A percentile compares a stretch with the other conserved stretches of the same genome.
Conservation (phyloP, 2,888 invertebrate species). For the Tryphoninae sp. region DNA sequence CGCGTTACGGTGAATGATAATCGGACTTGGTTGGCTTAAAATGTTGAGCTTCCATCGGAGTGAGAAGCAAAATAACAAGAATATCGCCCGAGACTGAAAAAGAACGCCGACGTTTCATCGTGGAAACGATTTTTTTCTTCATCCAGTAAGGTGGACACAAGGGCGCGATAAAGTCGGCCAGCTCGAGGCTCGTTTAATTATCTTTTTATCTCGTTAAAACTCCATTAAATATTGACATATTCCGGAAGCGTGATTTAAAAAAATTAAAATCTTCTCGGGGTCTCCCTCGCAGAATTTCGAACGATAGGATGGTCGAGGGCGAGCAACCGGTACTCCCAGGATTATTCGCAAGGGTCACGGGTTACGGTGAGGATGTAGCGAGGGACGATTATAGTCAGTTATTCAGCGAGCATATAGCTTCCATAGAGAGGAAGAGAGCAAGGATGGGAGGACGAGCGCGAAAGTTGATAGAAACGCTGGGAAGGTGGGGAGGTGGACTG, state of each 20-base stretch:
- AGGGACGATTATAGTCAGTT: conserved; percentile 53
- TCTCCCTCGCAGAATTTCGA: conserved; percentile 37
- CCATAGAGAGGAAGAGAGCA: conserved; percentile 1
- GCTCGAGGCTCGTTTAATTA: not conserved
- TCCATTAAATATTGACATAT: conserved; percentile 21
- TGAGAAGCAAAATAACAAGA: not conserved
- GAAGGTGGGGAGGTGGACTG: conserved; percentile 57
- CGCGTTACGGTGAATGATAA: conserved; percentile 44
- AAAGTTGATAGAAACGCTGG: conserved; percentile 62
- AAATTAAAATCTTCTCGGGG: conserved; percentile 28
- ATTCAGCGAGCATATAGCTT: conserved; percentile 15
- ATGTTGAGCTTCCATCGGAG: conserved; percentile 15
- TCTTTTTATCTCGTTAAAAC: not conserved
- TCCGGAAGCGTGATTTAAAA: conserved; percentile 12
- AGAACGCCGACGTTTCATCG: not conserved
- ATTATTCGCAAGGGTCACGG: conserved; percentile 20
- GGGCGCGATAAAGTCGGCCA: no score
- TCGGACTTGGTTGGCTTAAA: conserved; percentile 23
- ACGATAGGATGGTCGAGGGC: conserved; percentile 59
- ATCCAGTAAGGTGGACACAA: no score
- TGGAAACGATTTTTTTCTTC: not conserved
- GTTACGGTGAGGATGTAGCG: conserved; percentile 38
- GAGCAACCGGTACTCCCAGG: conserved; percentile 9
- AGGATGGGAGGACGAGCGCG: conserved; percentile 19
- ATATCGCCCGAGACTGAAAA: not conserved